Evolutionary conservation across 1,140 invertebrate genomes (phyloP).

Genomic region (Subanguina moxae): DNA sequence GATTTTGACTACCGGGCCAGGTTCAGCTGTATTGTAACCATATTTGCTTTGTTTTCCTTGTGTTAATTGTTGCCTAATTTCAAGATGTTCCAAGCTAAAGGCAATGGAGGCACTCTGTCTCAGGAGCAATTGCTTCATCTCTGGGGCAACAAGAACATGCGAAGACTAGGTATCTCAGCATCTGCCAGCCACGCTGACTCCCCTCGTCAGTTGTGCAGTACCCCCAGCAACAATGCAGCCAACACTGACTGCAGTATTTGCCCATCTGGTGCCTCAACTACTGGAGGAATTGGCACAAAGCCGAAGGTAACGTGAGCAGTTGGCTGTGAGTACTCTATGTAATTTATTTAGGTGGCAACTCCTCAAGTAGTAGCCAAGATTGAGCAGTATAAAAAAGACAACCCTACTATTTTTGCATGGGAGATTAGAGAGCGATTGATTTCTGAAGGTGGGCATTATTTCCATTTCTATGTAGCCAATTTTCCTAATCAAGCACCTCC

Average conservation of each 20-base stretch:
- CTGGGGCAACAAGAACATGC: constrained; percentile 38
- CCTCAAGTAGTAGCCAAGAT: constrained; percentile 63
- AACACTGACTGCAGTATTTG: neutral
- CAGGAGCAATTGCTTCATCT: constrained; percentile 40
- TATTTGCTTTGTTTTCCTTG: too few relatives aligned
- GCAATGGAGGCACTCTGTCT: constrained; percentile 17
- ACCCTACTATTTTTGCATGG: constrained; percentile 65
- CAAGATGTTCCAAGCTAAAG: constrained; percentile 2
- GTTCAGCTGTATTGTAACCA: too few relatives aligned
- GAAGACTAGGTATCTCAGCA: constrained; percentile 11
- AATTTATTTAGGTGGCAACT: constrained; percentile 66
- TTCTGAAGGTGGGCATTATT: constrained; percentile 58
- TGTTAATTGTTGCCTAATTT: neutral
- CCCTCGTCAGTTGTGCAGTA: neutral
- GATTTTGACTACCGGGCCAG: too few relatives aligned
- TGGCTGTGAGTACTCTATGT: neutral
- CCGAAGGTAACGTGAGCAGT: constrained; percentile 35
- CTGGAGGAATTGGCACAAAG: constrained; percentile 42
- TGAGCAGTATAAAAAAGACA: constrained; percentile 64
- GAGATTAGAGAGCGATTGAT: constrained; percentile 64
- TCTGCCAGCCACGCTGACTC: neutral
- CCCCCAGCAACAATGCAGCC: neutral
- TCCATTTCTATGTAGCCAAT: neutral
- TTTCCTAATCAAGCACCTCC: neutral
- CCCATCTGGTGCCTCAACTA: neutral